These are phyloP conservation scores for Chrysoperla carnea DNA, from an alignment of 1,140 invertebrate species.

Conservation along the genomic window DNA sequence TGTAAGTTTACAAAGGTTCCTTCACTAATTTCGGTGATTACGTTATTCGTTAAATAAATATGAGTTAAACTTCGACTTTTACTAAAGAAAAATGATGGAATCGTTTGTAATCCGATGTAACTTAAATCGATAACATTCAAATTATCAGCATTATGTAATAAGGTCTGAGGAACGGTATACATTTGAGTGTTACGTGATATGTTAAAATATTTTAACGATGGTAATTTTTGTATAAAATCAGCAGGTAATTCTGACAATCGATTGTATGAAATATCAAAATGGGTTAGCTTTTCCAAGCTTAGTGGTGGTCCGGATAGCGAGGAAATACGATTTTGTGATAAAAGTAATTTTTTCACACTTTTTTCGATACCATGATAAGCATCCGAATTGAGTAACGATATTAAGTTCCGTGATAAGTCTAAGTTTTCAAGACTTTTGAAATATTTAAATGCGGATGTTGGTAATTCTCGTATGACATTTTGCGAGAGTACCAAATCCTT, in stretches of 20 bases:
- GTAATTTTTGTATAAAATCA: slow-evolving; percentile 48
- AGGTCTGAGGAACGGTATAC: slow-evolving; percentile 30
- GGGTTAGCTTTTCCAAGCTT: slow-evolving; percentile 40
- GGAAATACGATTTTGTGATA: slow-evolving; percentile 59
- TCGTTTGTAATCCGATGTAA: slow-evolving; percentile 44
- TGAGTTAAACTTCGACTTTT: slow-evolving; percentile 43
- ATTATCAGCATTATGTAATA: slow-evolving; percentile 37
- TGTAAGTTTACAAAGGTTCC: slow-evolving; percentile 50
- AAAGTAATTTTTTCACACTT: slow-evolving; percentile 48
- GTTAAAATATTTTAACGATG: slow-evolving; percentile 52
- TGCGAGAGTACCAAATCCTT: slow-evolving; percentile 51
- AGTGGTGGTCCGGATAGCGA: slow-evolving; percentile 43
- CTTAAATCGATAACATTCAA: slow-evolving; percentile 55
- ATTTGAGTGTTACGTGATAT: slow-evolving; percentile 59
- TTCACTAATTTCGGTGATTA: slow-evolving; percentile 49
- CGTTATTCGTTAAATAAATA: slow-evolving; percentile 46
- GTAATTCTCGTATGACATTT: slow-evolving; percentile 76
- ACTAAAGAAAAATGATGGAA: slow-evolving; percentile 50
- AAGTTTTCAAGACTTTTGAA: slow-evolving; percentile 55
- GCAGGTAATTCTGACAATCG: slow-evolving; percentile 47
- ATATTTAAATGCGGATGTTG: slow-evolving; percentile 55
- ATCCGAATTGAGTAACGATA: slow-evolving; percentile 48
- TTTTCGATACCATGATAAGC: slow-evolving; percentile 59
- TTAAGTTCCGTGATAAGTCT: slow-evolving; percentile 60
- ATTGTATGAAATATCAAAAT: slow-evolving; percentile 63